Percentiles rank a stretch among this genome's conserved stretches.
phyloP scores from a whole-genome alignment of 64 coral and sea anemone species.

The Montipora efflorescens region DNA sequence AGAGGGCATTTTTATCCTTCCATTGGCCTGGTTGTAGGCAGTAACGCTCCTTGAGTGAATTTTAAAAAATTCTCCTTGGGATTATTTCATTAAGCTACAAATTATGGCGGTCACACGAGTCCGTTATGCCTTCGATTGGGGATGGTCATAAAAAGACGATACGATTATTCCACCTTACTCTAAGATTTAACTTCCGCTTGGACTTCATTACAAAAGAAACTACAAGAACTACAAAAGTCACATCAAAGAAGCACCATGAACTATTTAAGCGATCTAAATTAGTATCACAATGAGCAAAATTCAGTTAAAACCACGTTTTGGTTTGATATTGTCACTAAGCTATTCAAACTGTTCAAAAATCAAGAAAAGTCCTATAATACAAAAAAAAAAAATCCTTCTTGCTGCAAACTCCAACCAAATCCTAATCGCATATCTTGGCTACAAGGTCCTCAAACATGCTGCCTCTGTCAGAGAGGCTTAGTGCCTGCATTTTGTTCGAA shows the following conservation, averaged over 20 bases:
- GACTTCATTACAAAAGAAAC: no score
- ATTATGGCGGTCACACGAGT: not conserved
- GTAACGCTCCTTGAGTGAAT: not conserved
- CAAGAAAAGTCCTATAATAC: constrained; percentile 25
- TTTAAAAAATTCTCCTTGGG: not conserved
- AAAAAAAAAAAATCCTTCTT: not conserved
- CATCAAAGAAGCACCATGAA: not conserved
- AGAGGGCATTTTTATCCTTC: not conserved
- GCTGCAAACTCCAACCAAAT: not conserved
- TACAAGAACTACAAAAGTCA: no score
- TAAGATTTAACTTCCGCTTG: no score
- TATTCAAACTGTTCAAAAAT: not conserved
- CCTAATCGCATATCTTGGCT: constrained; percentile 53
- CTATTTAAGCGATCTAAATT: not conserved
- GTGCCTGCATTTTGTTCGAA: not conserved
- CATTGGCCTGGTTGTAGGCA: not conserved
- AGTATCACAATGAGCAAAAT: not conserved
- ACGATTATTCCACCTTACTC: no score
- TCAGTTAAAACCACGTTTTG: not conserved
- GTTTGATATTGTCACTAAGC: not conserved
- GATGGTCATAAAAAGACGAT: not conserved
- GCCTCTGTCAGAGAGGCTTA: not conserved
- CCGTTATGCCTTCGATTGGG: not conserved
- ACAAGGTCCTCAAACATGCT: constrained; percentile 60
- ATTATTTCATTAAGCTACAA: not conserved